phyloP scores from a whole-genome alignment of 2,888 invertebrate species.

The Ectemnius continuus region DNA sequence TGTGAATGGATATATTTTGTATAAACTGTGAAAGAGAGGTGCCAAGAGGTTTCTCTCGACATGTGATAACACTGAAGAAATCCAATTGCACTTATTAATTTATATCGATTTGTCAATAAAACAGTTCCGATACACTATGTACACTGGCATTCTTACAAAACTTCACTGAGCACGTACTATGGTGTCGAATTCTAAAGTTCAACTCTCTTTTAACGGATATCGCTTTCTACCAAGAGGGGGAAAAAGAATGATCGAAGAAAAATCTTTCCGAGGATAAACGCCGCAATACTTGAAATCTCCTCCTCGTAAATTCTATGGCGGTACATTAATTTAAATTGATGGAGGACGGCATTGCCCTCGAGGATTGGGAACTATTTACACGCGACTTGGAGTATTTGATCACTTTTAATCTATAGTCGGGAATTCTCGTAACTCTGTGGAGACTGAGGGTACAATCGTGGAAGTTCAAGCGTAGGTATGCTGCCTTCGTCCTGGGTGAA shows the following conservation, averaged over 20 bases:
- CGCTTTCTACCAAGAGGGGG: too few species aligned
- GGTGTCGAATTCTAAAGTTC: neutral
- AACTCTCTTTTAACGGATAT: neutral
- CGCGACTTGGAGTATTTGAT: slow-evolving; percentile 9
- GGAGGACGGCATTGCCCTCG: neutral
- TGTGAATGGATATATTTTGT: slow-evolving; percentile 47
- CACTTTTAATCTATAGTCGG: slow-evolving; percentile 57
- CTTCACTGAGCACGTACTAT: neutral
- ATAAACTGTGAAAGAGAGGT: slow-evolving; percentile 31
- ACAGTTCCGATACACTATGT: slow-evolving; percentile 19
- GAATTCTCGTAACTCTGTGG: slow-evolving; percentile 66
- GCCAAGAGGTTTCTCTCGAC: slow-evolving; percentile 49
- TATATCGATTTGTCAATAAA: slow-evolving; percentile 42
- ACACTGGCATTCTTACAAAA: neutral
- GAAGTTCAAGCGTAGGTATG: slow-evolving; percentile 69
- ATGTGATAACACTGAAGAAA: slow-evolving; percentile 45
- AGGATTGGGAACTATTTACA: slow-evolving; percentile 16
- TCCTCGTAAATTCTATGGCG: neutral
- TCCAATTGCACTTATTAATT: slow-evolving; percentile 42
- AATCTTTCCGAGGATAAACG: too few species aligned
- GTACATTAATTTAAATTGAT: neutral
- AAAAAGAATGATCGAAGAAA: too few species aligned
- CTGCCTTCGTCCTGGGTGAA: slow-evolving; percentile 80
- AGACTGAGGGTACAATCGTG: slow-evolving; percentile 67
- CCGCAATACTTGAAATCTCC: neutral